Evolutionary conservation across 2,888 invertebrate genomes (phyloP).

Genomic region (Cyclophora punctaria): DNA sequence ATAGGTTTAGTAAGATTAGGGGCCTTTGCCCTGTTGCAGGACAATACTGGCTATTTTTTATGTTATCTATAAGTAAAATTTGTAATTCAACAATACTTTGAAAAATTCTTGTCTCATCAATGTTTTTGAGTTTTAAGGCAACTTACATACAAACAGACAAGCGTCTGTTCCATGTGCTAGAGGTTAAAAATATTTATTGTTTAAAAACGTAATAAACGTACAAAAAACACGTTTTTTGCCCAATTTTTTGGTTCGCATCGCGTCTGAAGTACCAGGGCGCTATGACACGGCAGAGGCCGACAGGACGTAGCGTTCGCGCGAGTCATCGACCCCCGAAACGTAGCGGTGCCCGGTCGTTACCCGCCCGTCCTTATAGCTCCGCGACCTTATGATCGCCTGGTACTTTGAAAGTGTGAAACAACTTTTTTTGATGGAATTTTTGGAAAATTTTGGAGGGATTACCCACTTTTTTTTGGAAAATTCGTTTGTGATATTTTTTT

Average conservation of each 20-base stretch:
- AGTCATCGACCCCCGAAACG: conserved; percentile 69
- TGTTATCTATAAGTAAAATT: too few relatives aligned
- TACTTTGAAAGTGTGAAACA: conserved; percentile 23
- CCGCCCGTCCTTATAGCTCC: conserved; percentile 63
- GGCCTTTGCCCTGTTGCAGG: too few relatives aligned
- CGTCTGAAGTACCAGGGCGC: conserved; percentile 15
- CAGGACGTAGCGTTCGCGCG: conserved; percentile 62
- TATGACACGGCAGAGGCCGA: conserved; percentile 10
- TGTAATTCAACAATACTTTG: too few relatives aligned
- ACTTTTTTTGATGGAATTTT: conserved; percentile 8
- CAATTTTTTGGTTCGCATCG: neutral
- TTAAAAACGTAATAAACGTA: neutral
- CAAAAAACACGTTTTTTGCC: conserved; percentile 2
- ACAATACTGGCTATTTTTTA: too few relatives aligned
- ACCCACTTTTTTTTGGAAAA: neutral
- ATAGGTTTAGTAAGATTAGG: too few relatives aligned
- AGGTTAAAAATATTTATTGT: too few relatives aligned
- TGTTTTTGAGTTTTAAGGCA: too few relatives aligned
- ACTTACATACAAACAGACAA: too few relatives aligned
- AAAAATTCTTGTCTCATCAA: too few relatives aligned
- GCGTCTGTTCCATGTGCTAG: too few relatives aligned
- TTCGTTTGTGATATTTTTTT: too few relatives aligned
- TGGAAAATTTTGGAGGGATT: conserved; percentile 5
- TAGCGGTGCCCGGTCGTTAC: conserved; percentile 72
- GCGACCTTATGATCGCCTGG: conserved; percentile 66